Evolutionary conservation across 2,113 vertebrate genomes (phyloP), one percentile per base, ranked within the genome.

Genomic region (Opisthocomus hoazin): DNA sequence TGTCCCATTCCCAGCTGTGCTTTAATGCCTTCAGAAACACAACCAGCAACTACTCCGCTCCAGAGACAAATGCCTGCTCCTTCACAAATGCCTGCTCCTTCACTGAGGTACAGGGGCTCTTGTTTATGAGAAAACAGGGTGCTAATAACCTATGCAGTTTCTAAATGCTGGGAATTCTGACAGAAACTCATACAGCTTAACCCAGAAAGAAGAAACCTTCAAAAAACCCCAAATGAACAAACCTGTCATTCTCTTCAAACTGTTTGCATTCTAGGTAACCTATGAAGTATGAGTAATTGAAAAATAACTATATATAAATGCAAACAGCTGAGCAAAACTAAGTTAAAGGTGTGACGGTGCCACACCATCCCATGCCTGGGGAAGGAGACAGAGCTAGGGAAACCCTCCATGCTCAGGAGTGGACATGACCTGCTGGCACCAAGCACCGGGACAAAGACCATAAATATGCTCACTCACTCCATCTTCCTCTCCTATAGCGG

Each of bases 381-480:
- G 54, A 80, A 80, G 24, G 20, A 83, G 36, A 29, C 0, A 3
- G n/a, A 56, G 10, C 34, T 48, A 27, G 41, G 15, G 23, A 68
- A 36, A 57, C 56, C 43, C 30, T 50, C 60, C 24, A 6, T 23
- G 32, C 27, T 56, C 53, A 20, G 70, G 36, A 83, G 45, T 2
- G 5, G 21, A 84, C 36, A 18, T 0, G 3, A 61, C 41, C 23
- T 0, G 1, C 45, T 56, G 57, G 12, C 32, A 77, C 46, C 4
- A 0, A 43, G 64, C n/a, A 16, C 0, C 0, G 48, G 41, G 36
- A 10, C 48, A 50, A 61, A 61, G 36, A 56, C 23, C 2, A 0
- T 73, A 56, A 74, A 29, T 37, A 24, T 9, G 23, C 9, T 70
- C 29, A 6, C 48, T 50, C 10, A 7, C n/a, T 48, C 36, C 48